These are phyloP conservation scores for Peromyscus maniculatus DNA, from an alignment of 2,113 vertebrate genomes.

Conservation along the genomic window DNA sequence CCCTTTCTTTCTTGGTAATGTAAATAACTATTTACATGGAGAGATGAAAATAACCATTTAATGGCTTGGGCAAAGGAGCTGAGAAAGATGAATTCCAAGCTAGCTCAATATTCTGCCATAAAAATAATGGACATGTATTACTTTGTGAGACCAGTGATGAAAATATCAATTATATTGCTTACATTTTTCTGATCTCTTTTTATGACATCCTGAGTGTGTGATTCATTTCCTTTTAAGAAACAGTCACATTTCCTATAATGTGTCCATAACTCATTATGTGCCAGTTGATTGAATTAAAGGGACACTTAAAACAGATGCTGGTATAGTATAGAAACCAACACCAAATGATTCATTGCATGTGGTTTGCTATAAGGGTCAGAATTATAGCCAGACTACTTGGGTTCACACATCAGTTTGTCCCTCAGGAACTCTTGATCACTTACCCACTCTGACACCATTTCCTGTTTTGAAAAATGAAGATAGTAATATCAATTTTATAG, in stretches of 20 bases:
- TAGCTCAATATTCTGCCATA: background rate
- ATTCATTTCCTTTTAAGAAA: constrained; percentile 44
- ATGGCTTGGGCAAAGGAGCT: background rate
- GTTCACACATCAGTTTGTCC: background rate
- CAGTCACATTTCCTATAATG: constrained; percentile 51
- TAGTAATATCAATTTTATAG: constrained; percentile 7
- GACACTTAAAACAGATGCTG: constrained; percentile 33
- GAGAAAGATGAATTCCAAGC: constrained; percentile 43
- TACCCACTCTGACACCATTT: constrained; percentile 7
- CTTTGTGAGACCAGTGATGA: constrained; percentile 52
- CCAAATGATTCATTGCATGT: constrained; percentile 27
- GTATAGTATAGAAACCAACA: background rate
- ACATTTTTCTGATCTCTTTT: constrained; percentile 13
- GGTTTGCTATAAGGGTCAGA: background rate
- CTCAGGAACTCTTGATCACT: constrained; percentile 29
- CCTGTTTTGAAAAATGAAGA: constrained; percentile 16
- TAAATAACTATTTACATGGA: constrained; percentile 39
- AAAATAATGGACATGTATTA: constrained; percentile 28
- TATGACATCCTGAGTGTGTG: constrained; percentile 4
- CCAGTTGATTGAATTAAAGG: constrained; percentile 38
- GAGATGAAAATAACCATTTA: background rate
- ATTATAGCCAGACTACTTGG: background rate
- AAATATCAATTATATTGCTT: constrained; percentile 36
- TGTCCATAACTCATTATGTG: constrained; percentile 16
- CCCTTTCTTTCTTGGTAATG: background rate